A percentile compares a stretch with the other conserved stretches of the same genome.
phyloP scores from a whole-genome alignment of 2,797 vertebrate species.

The Lacerta agilis region DNA sequence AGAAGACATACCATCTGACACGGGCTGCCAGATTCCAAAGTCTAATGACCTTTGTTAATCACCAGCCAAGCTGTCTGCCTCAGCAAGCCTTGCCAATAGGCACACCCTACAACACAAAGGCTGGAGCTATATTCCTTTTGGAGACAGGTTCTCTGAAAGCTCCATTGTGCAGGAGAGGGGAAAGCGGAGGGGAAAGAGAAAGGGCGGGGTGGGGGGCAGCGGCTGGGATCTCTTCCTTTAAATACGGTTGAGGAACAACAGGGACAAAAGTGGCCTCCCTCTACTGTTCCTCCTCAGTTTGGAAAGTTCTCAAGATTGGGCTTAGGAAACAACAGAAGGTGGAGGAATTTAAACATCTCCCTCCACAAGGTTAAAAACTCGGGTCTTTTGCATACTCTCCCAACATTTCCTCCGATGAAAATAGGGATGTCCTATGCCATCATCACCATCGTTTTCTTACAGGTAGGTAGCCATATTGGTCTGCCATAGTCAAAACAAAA shows the following conservation, averaged over 20 bases:
- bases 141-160: conserved; percentile 93
- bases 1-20: conserved; percentile 90
- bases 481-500: too few species aligned
- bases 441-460: too few species aligned
- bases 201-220: conserved; percentile 14
- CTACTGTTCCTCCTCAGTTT: conserved; percentile 49
- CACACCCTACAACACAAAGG: conserved; percentile 94
- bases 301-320: conserved; percentile 58
- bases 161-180: conserved; percentile 76
- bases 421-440: too few species aligned
- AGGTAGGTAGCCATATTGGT: too few species aligned
- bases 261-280: conserved; percentile 63
- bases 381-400: background rate
- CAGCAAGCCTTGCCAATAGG: conserved; percentile 89
- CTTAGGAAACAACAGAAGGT: conserved; percentile 52
- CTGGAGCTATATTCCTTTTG: conserved; percentile 91
- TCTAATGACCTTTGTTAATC: conserved; percentile 99
- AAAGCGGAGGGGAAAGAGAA: conserved; percentile 75
- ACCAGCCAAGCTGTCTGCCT: conserved; percentile 96
- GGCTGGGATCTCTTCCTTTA: conserved; percentile 54
- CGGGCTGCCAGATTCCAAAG: conserved; percentile 96
- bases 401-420: too few species aligned
- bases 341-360: background rate
- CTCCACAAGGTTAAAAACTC: conserved; percentile 31
- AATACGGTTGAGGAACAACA: conserved; percentile 71